Conservation (phyloP, 2,797 vertebrate species). For the Periophthalmus magnuspinnatus region DNA sequence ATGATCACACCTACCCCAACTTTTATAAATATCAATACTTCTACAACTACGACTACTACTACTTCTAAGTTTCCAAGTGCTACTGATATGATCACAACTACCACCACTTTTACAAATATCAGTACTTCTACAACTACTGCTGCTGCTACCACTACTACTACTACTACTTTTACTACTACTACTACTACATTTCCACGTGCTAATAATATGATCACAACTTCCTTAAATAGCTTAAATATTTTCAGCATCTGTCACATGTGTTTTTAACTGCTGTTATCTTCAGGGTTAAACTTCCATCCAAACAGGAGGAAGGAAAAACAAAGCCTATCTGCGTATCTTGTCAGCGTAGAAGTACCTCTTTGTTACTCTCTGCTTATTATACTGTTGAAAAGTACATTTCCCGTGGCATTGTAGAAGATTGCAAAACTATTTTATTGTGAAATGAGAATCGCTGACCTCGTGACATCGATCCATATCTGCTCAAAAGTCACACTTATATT, state of each 20-base stretch:
- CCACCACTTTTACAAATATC: background rate
- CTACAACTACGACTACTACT: too few species aligned
- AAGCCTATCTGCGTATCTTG: constrained; percentile 25
- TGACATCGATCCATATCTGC: constrained; percentile 26
- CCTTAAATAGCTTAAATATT: background rate
- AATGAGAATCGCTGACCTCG: constrained; percentile 7
- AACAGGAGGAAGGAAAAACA: constrained; percentile 14
- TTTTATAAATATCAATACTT: too few species aligned
- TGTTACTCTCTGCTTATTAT: constrained; percentile 10
- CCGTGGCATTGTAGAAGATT: constrained; percentile 9
- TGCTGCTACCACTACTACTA: too few species aligned
- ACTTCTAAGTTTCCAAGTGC: background rate
- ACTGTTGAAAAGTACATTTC: constrained; percentile 25
- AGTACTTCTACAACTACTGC: too few species aligned
- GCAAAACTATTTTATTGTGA: constrained; percentile 16
- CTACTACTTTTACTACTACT: too few species aligned
- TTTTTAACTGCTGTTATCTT: constrained; percentile 10
- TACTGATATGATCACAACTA: background rate
- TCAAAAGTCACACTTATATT: constrained; percentile 33
- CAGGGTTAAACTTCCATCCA: constrained; percentile 27
- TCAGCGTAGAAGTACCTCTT: constrained; percentile 6
- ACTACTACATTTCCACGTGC: background rate
- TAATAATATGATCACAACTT: background rate
- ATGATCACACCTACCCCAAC: too few species aligned
- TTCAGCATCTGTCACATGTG: background rate